A percentile compares a stretch with the other conserved stretches of the same genome.
Conservation (phyloP, 2,888 invertebrate genomes). For the Drymonia ruficornis region DNA sequence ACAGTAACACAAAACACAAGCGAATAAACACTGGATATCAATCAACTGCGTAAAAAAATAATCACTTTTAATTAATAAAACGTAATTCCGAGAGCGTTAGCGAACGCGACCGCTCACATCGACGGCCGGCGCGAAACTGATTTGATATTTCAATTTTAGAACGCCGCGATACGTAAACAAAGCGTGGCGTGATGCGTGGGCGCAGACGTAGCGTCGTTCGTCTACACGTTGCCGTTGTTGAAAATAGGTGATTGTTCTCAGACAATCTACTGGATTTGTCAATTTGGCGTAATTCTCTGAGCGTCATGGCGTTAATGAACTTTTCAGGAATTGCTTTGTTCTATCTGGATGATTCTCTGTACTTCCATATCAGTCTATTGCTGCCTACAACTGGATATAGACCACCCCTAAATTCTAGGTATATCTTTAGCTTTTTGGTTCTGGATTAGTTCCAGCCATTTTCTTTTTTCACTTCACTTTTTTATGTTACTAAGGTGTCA, state of each 20-base stretch:
- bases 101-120: constrained; percentile 51
- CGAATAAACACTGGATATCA: constrained; percentile 14
- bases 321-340: too few species aligned
- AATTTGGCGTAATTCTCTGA: not conserved
- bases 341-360: too few species aligned
- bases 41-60: constrained; percentile 30
- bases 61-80: not conserved
- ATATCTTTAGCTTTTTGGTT: too few species aligned
- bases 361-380: too few species aligned
- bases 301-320: too few species aligned
- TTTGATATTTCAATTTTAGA: constrained; percentile 54
- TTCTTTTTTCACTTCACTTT: too few species aligned
- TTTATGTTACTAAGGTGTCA: too few species aligned
- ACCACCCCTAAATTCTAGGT: too few species aligned
- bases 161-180: constrained; percentile 47
- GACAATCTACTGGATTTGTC: constrained; percentile 5
- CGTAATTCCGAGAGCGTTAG: constrained; percentile 1
- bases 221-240: constrained; percentile 25
- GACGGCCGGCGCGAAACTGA: constrained; percentile 58
- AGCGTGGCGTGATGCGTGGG: constrained; percentile 41
- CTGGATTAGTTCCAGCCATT: too few species aligned
- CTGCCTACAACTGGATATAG: too few species aligned
- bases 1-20: constrained; percentile 1
- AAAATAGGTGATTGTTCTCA: constrained; percentile 24
- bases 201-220: constrained; percentile 28